Percentiles rank a stretch among this genome's conserved stretches.
Conservation (phyloP, 2,113 vertebrate genomes). For the Prunella fulvescens region DNA sequence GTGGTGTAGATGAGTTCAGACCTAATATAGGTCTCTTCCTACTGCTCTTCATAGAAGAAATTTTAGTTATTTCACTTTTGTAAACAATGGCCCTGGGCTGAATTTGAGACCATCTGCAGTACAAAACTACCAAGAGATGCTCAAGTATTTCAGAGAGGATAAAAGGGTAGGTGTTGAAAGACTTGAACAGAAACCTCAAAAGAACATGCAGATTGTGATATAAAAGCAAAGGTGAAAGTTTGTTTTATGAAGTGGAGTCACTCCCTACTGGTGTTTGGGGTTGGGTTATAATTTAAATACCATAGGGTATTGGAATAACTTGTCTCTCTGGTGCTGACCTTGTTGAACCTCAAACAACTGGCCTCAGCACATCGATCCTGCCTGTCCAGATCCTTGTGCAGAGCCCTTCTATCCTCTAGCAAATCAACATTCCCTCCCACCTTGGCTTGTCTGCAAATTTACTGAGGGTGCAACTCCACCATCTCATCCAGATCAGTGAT, state of each 20-base stretch:
- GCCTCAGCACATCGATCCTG: background rate
- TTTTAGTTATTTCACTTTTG: background rate
- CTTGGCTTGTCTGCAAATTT: background rate
- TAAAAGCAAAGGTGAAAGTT: background rate
- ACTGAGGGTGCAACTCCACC: background rate
- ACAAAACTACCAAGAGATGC: background rate
- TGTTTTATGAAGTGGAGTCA: background rate
- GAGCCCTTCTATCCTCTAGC: background rate
- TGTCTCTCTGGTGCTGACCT: background rate
- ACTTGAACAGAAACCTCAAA: background rate
- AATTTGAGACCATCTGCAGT: background rate
- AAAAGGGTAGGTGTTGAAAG: background rate
- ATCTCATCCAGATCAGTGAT: accelerated
- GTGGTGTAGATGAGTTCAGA: background rate
- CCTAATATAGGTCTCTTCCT: background rate
- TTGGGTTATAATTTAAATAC: background rate
- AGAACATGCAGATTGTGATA: background rate
- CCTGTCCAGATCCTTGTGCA: background rate
- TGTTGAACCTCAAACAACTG: background rate
- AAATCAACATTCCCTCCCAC: background rate
- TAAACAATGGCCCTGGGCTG: background rate
- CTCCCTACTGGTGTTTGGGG: background rate
- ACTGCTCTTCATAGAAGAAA: background rate
- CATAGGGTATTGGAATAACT: background rate
- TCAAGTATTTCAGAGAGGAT: background rate